Evolutionary conservation across 2,888 invertebrate genomes (phyloP).

Genomic region (Amaurobius ferox): DNA sequence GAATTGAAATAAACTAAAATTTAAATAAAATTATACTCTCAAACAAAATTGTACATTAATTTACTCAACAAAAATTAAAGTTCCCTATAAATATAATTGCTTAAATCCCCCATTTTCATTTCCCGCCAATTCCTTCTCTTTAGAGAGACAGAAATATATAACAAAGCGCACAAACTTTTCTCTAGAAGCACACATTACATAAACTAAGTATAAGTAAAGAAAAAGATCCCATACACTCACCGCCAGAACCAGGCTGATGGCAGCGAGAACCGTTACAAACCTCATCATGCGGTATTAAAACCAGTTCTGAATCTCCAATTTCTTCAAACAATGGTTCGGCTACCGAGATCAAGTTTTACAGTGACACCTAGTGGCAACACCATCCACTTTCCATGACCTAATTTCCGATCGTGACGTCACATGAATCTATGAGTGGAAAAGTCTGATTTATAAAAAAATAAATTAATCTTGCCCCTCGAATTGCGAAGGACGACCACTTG

Average conservation of each 20-base stretch:
- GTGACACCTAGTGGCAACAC: slow-evolving; percentile 51
- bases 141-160: too few species aligned
- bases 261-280: slow-evolving; percentile 49
- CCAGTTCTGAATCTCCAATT: slow-evolving; percentile 44
- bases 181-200: background rate
- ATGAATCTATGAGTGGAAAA: slow-evolving; percentile 37
- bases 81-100: too few species aligned
- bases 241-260: slow-evolving; percentile 25
- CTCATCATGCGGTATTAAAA: slow-evolving; percentile 43
- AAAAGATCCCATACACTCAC: slow-evolving; percentile 23
- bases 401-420: slow-evolving; percentile 49
- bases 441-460: slow-evolving; percentile 33
- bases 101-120: too few species aligned
- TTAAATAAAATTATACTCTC: too few species aligned
- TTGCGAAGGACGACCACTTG: background rate
- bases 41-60: too few species aligned
- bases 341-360: background rate
- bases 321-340: slow-evolving; percentile 27
- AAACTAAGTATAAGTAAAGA: background rate
- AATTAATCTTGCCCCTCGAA: background rate
- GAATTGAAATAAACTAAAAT: too few species aligned
- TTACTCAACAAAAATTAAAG: too few species aligned
- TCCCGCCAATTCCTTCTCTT: too few species aligned
- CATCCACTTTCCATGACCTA: slow-evolving; percentile 67
- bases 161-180: background rate